Evolutionary conservation across 2,113 vertebrate species (phyloP).

Genomic region (Scytalopus superciliaris): DNA sequence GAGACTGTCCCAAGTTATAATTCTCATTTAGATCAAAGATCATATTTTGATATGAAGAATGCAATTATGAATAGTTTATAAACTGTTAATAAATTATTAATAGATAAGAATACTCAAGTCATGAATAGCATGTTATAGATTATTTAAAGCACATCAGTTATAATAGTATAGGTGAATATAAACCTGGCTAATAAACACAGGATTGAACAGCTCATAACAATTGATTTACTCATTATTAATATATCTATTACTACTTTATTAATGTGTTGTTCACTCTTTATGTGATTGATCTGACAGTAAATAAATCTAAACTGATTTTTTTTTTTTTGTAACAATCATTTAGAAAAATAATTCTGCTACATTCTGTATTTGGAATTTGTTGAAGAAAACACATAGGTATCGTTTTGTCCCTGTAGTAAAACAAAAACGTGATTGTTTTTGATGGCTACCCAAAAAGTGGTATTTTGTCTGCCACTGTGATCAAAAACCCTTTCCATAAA

Average conservation of each 20-base stretch:
- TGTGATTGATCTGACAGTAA: not conserved
- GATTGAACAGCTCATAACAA: not conserved
- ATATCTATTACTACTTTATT: conserved; percentile 22
- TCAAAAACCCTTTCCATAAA: not conserved
- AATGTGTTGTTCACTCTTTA: conserved; percentile 17
- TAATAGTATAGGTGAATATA: not conserved
- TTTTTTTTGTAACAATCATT: not conserved
- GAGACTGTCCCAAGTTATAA: not conserved
- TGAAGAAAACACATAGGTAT: not conserved
- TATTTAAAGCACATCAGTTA: conserved; percentile 44
- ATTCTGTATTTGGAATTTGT: not conserved
- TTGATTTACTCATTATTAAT: conserved; percentile 31
- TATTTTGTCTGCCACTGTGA: not conserved
- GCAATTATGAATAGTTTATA: conserved; percentile 59
- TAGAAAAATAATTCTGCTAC: not conserved
- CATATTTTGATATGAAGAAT: conserved; percentile 16
- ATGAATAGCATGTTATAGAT: conserved; percentile 56
- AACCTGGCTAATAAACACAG: not conserved
- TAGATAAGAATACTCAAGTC: conserved; percentile 15
- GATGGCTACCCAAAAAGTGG: not conserved
- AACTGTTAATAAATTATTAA: conserved; percentile 57
- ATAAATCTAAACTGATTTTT: not conserved
- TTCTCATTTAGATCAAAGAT: conserved; percentile 28
- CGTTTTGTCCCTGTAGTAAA: not conserved
- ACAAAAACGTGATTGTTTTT: not conserved